phyloP scores from a whole-genome alignment of 2,113 vertebrate genomes.

The Macrotis lagotis region DNA sequence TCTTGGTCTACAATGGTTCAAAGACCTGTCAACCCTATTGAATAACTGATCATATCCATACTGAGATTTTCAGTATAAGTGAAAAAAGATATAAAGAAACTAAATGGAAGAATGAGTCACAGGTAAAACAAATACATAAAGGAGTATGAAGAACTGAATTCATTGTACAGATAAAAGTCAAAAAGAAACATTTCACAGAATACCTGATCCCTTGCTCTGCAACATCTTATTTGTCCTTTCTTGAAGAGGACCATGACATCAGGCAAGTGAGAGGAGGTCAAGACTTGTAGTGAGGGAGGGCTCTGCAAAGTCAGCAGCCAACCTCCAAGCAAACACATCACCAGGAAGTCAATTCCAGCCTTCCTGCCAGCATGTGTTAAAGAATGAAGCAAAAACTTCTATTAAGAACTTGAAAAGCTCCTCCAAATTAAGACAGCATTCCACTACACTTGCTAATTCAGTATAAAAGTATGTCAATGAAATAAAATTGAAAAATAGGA shows the following conservation, averaged over 20 bases:
- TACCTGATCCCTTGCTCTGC: not conserved
- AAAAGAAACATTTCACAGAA: not conserved
- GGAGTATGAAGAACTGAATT: not conserved
- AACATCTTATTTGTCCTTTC: too few species aligned
- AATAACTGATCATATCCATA: not conserved
- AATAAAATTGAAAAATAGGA: not conserved
- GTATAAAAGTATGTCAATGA: not conserved
- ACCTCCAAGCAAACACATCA: not conserved
- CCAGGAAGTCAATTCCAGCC: not conserved
- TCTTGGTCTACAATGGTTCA: not conserved
- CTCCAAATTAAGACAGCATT: not conserved
- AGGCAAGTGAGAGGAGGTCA: too few species aligned
- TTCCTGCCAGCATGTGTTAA: not conserved
- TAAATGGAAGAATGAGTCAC: not conserved
- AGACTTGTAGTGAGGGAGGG: too few species aligned
- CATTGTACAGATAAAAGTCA: not conserved
- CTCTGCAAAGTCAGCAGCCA: too few species aligned
- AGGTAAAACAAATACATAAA: not conserved
- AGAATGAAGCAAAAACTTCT: not conserved
- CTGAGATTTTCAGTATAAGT: not conserved
- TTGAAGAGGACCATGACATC: too few species aligned
- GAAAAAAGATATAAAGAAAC: not conserved
- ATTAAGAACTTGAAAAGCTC: not conserved
- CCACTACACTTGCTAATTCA: not conserved
- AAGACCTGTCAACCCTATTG: not conserved